A percentile compares a stretch with the other conserved stretches of the same genome.
Evolutionary conservation across 2,888 invertebrate genomes (phyloP).

Genomic region (Caenorhabditis sulstoni): DNA sequence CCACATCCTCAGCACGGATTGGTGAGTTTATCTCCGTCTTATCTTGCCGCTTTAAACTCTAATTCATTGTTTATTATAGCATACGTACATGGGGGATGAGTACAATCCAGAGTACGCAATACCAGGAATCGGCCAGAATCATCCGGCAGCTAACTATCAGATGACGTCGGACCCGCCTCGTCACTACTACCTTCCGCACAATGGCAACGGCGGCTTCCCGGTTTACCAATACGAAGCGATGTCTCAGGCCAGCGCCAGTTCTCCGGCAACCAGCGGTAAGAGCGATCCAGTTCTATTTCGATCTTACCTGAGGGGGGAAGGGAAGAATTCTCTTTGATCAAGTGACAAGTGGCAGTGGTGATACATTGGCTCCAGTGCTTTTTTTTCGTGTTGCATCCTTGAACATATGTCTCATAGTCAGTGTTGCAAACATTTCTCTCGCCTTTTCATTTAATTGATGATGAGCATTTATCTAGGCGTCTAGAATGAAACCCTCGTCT

Average conservation of each 20-base stretch:
- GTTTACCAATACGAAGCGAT: conserved; percentile 18
- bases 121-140: neutral
- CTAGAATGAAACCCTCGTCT: conserved; percentile 11
- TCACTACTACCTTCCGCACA: conserved; percentile 23
- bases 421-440: conserved; percentile 48
- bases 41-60: neutral
- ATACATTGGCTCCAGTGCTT: neutral
- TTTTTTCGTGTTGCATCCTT: conserved; percentile 14
- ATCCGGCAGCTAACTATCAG: neutral
- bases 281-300: conserved; percentile 31
- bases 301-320: neutral
- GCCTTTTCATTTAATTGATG: conserved; percentile 48
- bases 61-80: conserved; percentile 12
- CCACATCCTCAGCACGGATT: neutral
- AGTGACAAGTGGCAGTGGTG: conserved; percentile 37
- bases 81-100: conserved; percentile 34
- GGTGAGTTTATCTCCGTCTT: conserved; percentile 30
- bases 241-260: conserved; percentile 34
- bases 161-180: conserved; percentile 17
- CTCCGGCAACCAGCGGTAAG: conserved; percentile 48
- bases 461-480: neutral
- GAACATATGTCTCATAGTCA: conserved; percentile 49
- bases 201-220: conserved; percentile 10
- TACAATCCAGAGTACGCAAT: conserved; percentile 25
- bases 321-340: conserved; percentile 6